These are phyloP conservation scores for Fundulus diaphanus DNA, from an alignment of 2,797 vertebrate species.

Conservation along the genomic window DNA sequence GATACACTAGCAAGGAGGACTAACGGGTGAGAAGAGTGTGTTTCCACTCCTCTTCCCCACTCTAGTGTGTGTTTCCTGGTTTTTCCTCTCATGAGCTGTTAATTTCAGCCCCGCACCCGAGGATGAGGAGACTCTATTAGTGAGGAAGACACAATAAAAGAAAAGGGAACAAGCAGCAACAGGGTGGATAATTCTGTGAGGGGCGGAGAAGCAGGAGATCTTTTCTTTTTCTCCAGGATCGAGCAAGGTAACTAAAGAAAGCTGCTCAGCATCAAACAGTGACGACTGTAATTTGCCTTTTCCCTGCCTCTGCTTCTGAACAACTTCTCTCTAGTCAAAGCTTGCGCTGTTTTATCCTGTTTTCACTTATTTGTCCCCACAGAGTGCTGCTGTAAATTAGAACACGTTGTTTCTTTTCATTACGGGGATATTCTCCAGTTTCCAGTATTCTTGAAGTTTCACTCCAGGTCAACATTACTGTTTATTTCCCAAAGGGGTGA, in stretches of 20 bases:
- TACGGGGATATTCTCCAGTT: conserved; percentile 5
- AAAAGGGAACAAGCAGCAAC: conserved; percentile 70
- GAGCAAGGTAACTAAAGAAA: conserved; percentile 68
- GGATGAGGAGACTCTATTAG: conserved; percentile 72
- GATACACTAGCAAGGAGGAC: conserved; percentile 74
- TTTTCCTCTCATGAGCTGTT: conserved; percentile 62
- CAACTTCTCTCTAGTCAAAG: conserved; percentile 14
- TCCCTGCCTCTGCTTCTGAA: conserved; percentile 43
- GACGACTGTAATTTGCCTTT: conserved; percentile 37
- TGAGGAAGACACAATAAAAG: conserved; percentile 66
- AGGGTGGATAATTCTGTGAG: conserved; percentile 66
- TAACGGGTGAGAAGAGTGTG: conserved; percentile 67
- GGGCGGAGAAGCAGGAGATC: conserved; percentile 52
- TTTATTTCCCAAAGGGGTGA: conserved; percentile 42
- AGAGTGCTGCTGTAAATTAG: conserved; percentile 26
- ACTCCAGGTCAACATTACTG: conserved; percentile 21
- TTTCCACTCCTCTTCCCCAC: conserved; percentile 68
- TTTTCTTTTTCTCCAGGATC: conserved; percentile 41
- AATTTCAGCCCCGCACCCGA: conserved; percentile 53
- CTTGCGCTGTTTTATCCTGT: conserved; percentile 12
- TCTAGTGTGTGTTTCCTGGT: conserved; percentile 62
- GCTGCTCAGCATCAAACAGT: conserved; percentile 36
- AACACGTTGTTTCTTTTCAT: conserved; percentile 17
- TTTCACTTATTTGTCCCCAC: conserved; percentile 21
- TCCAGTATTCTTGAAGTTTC: conserved; percentile 54